phyloP scores from a whole-genome alignment of 2,888 invertebrate genomes.

The Tuberolachnus salignus region DNA sequence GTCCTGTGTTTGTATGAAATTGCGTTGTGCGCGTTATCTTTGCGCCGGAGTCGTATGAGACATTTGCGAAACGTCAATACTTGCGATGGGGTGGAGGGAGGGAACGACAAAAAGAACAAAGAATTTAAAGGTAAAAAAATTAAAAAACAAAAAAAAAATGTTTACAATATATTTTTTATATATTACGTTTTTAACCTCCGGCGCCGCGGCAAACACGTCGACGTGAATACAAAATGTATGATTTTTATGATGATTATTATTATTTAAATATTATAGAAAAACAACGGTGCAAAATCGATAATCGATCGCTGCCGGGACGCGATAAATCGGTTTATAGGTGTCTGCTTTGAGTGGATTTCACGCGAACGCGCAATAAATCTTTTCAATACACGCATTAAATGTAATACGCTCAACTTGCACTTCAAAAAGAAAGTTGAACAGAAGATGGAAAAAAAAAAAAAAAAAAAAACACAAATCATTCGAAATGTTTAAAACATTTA shows the following conservation, averaged over 20 bases:
- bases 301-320: neutral
- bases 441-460: too few relatives aligned
- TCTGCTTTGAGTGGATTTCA: constrained; percentile 3
- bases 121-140: too few relatives aligned
- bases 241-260: neutral
- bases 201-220: too few relatives aligned
- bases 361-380: constrained; percentile 18
- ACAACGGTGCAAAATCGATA: constrained; percentile 30
- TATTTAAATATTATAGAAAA: neutral
- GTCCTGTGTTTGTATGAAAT: too few relatives aligned
- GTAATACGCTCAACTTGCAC: constrained; percentile 15
- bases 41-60: too few relatives aligned
- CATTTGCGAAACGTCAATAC: neutral
- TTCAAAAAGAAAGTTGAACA: neutral
- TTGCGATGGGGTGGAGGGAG: too few relatives aligned
- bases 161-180: neutral
- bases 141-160: neutral
- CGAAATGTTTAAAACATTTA: constrained; percentile 33
- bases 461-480: constrained; percentile 3
- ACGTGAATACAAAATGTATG: neutral
- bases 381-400: neutral
- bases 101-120: too few relatives aligned
- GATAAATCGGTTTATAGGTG: neutral
- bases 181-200: too few relatives aligned
- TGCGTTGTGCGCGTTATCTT: too few relatives aligned